Evolutionary conservation across 2,113 vertebrate genomes (phyloP).

Genomic region (Gallinago undulata): DNA sequence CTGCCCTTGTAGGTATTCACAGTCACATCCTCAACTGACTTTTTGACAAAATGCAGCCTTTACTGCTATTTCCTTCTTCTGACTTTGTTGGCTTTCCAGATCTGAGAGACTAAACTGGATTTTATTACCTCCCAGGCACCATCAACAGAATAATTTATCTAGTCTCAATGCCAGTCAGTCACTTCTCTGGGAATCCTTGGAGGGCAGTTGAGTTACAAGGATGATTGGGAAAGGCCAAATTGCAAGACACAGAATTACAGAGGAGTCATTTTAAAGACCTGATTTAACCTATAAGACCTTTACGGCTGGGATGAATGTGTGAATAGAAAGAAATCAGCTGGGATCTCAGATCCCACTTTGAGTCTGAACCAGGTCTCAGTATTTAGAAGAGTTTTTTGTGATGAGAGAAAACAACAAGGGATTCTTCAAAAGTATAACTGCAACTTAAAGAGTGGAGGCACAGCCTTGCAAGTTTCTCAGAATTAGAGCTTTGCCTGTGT

Average conservation of each 20-base stretch:
- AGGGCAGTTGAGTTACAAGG: slow-evolving; percentile 11
- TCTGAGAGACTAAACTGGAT: slow-evolving; percentile 10
- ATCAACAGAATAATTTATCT: slow-evolving; percentile 38
- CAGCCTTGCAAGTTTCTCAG: not conserved
- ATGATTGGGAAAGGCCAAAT: not conserved
- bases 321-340: not conserved
- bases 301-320: not conserved
- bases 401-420: not conserved
- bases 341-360: not conserved
- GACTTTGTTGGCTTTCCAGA: not conserved
- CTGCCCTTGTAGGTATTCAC: not conserved
- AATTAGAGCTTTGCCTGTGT: not conserved
- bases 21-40: slow-evolving; percentile 7
- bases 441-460: not conserved
- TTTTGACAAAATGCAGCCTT: slow-evolving; percentile 18
- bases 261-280: slow-evolving; percentile 2
- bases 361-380: not conserved
- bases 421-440: not conserved
- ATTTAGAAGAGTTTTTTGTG: not conserved
- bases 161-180: not conserved
- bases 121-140: slow-evolving; percentile 35
- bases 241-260: not conserved
- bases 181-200: slow-evolving; percentile 8
- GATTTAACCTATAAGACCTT: slow-evolving; percentile 17
- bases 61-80: slow-evolving; percentile 6